Evolutionary conservation across 2,113 vertebrate genomes (phyloP), one percentile per base, ranked within the genome.

Genomic region (Pomatostomus ruficeps): DNA sequence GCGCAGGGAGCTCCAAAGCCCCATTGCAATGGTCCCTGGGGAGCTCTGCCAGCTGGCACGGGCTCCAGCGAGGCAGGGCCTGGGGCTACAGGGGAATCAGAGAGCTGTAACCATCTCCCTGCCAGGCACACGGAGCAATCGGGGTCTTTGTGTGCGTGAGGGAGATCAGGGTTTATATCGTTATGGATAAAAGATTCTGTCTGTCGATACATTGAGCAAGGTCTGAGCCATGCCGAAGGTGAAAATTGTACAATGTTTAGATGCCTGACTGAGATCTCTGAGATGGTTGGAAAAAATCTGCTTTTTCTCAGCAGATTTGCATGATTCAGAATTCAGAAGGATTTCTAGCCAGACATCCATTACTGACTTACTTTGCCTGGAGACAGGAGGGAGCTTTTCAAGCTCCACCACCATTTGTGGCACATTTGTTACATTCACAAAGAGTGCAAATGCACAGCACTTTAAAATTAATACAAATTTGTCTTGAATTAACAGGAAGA

Each of bases 41-140:
- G 92, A 95, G n/a, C 20, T 23, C 33, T 91, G 86, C 88, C 96
- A 96, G 92, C 94, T 97, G 96, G 95, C 94, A 77, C 5, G 72
- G 70, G 85, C 54, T 91, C 17, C 75, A 89, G 83, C 73, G 75
- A 43, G 0, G 0, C 70, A 76, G 58, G 54, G 68, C 89, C 94
- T 38, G 93, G 52, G 94, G 96, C 95, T 94, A 94, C 0, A 0
- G 10, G 48, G 77, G 92, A 94, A 96, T 88, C 91, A 95, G 67
- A 92, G 84, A 82, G 49, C 33, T 88, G n/a, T 31, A 85, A 88
- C 77, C 84, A 91, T 85, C 70, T 91, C 89, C 74, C 59, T 94
- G 93, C 22, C 35, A 40, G 40, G 7, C 46, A 36, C 38, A 79
- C 3, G 3, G 82, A 36, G 55, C 52, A 73, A 72, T 35, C 26